Percentiles rank a stretch among this genome's conserved stretches.
Evolutionary conservation across 2,797 vertebrate genomes (phyloP).

Genomic region (Eupleurogrammus muticus): DNA sequence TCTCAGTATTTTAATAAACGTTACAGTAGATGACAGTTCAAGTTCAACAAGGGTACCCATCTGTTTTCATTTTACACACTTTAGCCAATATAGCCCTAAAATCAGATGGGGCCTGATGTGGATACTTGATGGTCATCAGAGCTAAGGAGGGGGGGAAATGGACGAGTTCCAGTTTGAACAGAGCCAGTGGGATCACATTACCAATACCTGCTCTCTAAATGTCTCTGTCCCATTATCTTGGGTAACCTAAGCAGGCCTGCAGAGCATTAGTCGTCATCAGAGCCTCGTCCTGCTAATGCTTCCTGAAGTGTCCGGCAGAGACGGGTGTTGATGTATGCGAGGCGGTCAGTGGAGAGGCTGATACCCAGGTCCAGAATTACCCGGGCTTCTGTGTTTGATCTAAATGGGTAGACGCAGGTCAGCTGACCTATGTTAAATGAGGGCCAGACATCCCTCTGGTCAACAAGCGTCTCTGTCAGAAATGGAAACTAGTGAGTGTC

Average conservation of each 20-base stretch:
- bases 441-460: background rate
- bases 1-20: background rate
- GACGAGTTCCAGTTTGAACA: constrained; percentile 24
- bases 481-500: background rate
- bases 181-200: constrained; percentile 66
- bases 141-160: constrained; percentile 7
- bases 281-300: constrained; percentile 65
- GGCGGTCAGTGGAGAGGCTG: constrained; percentile 16
- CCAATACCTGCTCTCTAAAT: constrained; percentile 73
- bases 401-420: background rate
- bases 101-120: constrained; percentile 4
- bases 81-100: background rate
- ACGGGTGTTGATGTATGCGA: constrained; percentile 23
- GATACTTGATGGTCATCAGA: constrained; percentile 11
- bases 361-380: background rate
- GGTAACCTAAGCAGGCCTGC: constrained; percentile 69
- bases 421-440: background rate
- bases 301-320: constrained; percentile 42
- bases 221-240: constrained; percentile 69
- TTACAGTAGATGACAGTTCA: background rate
- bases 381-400: background rate
- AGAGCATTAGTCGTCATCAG: constrained; percentile 54
- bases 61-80: background rate
- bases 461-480: background rate
- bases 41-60: no score